These are phyloP conservation scores for Mus spicilegus DNA, from an alignment of 2,113 vertebrate species.

Conservation along the genomic window DNA sequence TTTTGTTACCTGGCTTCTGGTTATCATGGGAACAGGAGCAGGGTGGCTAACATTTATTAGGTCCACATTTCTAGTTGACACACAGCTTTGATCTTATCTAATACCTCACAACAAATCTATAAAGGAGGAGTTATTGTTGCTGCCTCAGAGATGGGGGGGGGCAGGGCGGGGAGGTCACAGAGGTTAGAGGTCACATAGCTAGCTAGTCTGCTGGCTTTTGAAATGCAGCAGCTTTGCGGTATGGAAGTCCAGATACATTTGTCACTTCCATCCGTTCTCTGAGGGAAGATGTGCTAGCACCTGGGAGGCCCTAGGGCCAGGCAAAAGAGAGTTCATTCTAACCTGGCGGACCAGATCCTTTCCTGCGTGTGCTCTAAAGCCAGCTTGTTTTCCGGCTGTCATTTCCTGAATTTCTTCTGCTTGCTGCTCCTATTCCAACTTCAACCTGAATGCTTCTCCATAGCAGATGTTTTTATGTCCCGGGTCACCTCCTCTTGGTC, in stretches of 20 bases:
- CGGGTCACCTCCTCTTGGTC: not conserved
- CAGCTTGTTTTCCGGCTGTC: not conserved
- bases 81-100: conserved; percentile 62
- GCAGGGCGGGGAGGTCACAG: not conserved
- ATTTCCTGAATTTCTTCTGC: conserved; percentile 37
- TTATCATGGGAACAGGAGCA: conserved; percentile 60
- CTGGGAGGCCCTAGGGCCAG: not conserved
- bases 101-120: conserved; percentile 45
- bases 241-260: not conserved
- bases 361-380: not conserved
- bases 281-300: conserved; percentile 25
- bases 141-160: not conserved
- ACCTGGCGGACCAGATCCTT: not conserved
- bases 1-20: conserved; percentile 65
- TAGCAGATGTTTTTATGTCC: not conserved
- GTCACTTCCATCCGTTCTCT: not conserved
- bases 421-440: not conserved
- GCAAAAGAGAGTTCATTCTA: conserved; percentile 26
- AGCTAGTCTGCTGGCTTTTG: conserved; percentile 7
- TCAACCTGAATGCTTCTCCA: not conserved
- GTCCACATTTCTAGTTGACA: conserved; percentile 38
- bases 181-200: conserved; percentile 27
- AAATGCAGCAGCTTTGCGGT: not conserved
- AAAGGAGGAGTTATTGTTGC: conserved; percentile 23
- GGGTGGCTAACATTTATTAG: conserved; percentile 63